Base-by-base conservation (phyloP, 2,113 vertebrate species). In the Epinephelus fuscoguttatus region DNA sequence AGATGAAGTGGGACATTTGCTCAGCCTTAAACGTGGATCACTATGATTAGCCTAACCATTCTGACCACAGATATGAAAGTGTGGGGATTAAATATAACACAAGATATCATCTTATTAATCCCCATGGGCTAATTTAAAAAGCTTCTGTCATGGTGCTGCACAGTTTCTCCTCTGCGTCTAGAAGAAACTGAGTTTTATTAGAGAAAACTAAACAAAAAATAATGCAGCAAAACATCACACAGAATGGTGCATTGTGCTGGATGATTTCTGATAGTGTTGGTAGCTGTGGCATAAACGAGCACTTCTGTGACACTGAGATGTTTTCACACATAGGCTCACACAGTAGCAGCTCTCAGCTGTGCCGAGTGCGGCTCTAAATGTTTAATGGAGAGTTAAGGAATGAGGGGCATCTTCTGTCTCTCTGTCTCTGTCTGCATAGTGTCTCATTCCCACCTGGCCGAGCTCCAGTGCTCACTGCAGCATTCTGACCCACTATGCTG, bases 401-500 rank as follows among this genome's bases (percentile, higher is more conserved):
- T 81, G 66, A 90, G 86, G 82, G 81, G 81, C 75, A 84, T 87
- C 83, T 85, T 84, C 84, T 84, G 60, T 87, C 84, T 84, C 74
- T 84, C 82, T 78, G 62, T 80, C 70, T 89, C 77, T 50, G 72
- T 49, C 83, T 78, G 87, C 86, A 70, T 45, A 90, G 92, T 91
- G 86, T 93, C 89, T 89, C 84, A 49, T 92, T 91, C 84, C 89
- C 57, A 89, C 87, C 90, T 95, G 94, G 92, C 93, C 79, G 37
- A 57, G 90, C 82, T 94, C 91, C 91, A 92, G 93, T 76, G 86
- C 93, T 91, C 86, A 92, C 93, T 94, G 90, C 86, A 91, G 75
- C 70, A 64, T 49, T 92, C 77, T 85, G 88, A 83, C 73, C 83
- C 80, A 71, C 80, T 61, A 75, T 7, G 71, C 89, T 84, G 80